Percentiles rank a stretch among this genome's conserved stretches.
Conservation (phyloP, 2,797 vertebrate species). For the Iguana delicatissima region DNA sequence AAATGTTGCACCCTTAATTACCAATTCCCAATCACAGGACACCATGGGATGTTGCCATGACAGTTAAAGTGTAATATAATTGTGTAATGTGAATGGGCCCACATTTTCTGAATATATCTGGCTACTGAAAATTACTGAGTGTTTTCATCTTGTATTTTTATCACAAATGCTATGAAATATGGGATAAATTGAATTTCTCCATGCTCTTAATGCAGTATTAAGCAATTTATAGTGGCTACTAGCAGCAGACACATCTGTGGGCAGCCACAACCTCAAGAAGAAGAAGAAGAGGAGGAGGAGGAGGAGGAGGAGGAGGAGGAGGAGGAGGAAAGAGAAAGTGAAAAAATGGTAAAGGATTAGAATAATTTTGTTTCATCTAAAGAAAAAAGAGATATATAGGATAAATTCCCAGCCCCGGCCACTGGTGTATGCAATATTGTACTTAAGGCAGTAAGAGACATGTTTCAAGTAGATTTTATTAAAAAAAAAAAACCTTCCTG, state of each 20-base stretch:
- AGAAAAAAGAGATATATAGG: constrained; percentile 72
- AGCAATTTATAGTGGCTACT: constrained; percentile 66
- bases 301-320: no score
- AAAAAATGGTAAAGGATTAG: constrained; percentile 65
- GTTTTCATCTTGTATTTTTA: neutral
- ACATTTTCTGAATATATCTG: neutral
- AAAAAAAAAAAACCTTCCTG: constrained; percentile 57
- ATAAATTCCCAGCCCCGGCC: constrained; percentile 74
- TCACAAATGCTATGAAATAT: constrained; percentile 49
- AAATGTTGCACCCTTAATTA: no score
- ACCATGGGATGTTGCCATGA: no score
- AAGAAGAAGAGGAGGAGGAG: constrained; percentile 26
- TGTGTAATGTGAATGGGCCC: no score
- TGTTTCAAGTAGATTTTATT: constrained; percentile 68
- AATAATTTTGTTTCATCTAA: constrained; percentile 77
- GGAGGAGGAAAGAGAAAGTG: constrained; percentile 59
- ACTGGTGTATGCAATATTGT: constrained; percentile 64
- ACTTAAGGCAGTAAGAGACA: constrained; percentile 67
- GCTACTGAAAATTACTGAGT: neutral
- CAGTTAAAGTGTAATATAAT: no score
- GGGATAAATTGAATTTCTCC: constrained; percentile 66
- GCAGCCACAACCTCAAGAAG: constrained; percentile 53
- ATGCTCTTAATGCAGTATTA: constrained; percentile 66
- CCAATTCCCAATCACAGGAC: no score
- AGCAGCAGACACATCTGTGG: constrained; percentile 71